phyloP scores from a whole-genome alignment of 2,888 invertebrate species.

The Alloplasta piceator region DNA sequence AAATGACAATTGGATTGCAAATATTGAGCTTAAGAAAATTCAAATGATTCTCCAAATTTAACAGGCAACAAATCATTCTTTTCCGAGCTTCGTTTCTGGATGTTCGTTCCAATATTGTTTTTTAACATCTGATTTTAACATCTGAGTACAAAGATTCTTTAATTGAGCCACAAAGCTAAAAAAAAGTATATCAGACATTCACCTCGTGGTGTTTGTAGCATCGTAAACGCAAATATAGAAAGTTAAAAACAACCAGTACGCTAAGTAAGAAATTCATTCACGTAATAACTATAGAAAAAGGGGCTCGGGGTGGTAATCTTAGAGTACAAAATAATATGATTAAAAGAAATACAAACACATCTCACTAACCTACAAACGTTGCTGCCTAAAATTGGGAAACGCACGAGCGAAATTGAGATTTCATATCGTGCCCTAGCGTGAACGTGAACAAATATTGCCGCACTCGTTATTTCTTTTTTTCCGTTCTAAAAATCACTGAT shows the following conservation, averaged over 20 bases:
- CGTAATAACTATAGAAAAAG: constrained; percentile 79
- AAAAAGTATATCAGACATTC: constrained; percentile 40
- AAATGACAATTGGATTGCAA: constrained; percentile 27
- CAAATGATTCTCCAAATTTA: constrained; percentile 23
- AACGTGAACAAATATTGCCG: constrained; percentile 66
- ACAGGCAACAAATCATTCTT: constrained; percentile 5
- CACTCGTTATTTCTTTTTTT: constrained; percentile 31
- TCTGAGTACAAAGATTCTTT: constrained; percentile 14
- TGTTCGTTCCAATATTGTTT: constrained; percentile 13
- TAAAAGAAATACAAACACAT: constrained; percentile 82
- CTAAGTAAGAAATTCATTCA: constrained; percentile 80
- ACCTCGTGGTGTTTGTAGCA: constrained; percentile 53
- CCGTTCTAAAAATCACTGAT: constrained; percentile 52
- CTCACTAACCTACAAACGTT: constrained; percentile 77
- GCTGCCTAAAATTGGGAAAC: constrained; percentile 76
- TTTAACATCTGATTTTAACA: constrained; percentile 33
- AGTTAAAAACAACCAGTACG: constrained; percentile 81
- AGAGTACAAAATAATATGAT: constrained; percentile 79
- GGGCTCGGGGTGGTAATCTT: constrained; percentile 68
- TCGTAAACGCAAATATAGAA: constrained; percentile 76
- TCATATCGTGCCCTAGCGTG: constrained; percentile 53
- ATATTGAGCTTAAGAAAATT: constrained; percentile 25
- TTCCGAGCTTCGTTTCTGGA: constrained; percentile 1
- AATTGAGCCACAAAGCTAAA: constrained; percentile 48
- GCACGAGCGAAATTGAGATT: constrained; percentile 69